phyloP scores from a whole-genome alignment of 2,113 vertebrate genomes.

The Aegotheles bennettii region DNA sequence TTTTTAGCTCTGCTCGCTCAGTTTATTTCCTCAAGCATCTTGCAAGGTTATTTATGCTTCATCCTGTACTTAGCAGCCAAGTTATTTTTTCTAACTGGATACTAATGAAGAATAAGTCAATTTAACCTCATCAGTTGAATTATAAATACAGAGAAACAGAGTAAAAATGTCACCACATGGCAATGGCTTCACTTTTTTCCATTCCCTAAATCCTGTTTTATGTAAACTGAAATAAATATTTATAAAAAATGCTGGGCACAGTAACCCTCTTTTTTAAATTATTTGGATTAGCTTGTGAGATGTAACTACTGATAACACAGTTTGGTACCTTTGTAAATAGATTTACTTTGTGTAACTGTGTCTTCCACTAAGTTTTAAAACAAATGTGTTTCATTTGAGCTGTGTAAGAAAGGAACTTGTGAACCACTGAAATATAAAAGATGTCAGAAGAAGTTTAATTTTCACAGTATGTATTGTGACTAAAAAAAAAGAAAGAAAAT shows the following conservation, averaged over 20 bases:
- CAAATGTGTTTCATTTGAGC: neutral
- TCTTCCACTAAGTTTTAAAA: constrained; percentile 35
- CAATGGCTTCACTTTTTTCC: constrained; percentile 43
- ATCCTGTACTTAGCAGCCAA: constrained; percentile 17
- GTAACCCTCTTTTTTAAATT: constrained; percentile 54
- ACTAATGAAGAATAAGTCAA: constrained; percentile 26
- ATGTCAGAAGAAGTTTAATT: constrained; percentile 6
- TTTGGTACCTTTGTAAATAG: constrained; percentile 40
- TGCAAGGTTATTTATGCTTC: constrained; percentile 5
- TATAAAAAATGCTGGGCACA: constrained; percentile 43
- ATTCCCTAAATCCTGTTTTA: constrained; percentile 56
- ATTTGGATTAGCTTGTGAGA: constrained; percentile 56
- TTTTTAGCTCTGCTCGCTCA: neutral
- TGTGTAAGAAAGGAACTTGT: neutral
- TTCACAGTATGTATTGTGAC: neutral
- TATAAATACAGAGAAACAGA: constrained; percentile 36
- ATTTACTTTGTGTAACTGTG: neutral
- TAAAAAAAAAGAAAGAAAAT: neutral
- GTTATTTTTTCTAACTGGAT: constrained; percentile 13
- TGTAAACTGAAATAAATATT: constrained; percentile 65
- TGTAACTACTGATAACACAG: constrained; percentile 49
- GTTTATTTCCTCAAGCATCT: neutral
- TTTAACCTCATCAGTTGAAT: constrained; percentile 41
- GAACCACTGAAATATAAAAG: neutral
- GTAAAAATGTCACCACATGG: constrained; percentile 42